phyloP scores from a whole-genome alignment of 2,797 vertebrate genomes.

The Semotilus atromaculatus region DNA sequence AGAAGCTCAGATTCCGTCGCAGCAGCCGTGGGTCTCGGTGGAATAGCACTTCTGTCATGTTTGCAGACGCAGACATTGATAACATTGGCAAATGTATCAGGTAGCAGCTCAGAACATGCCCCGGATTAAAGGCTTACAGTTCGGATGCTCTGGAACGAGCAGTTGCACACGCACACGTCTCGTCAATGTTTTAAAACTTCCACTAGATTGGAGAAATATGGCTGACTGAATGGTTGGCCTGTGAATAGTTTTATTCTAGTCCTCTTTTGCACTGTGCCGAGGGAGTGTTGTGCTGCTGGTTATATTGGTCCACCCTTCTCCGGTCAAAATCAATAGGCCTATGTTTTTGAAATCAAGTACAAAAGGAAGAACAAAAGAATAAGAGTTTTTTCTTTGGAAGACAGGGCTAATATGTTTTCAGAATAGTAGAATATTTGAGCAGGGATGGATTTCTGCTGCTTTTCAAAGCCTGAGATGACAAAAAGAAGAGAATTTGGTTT shows the following conservation, averaged over 20 bases:
- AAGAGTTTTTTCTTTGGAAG: background rate
- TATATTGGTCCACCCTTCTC: background rate
- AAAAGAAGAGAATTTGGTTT: background rate
- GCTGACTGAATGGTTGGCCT: background rate
- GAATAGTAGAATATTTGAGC: background rate
- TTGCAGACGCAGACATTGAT: slow-evolving; percentile 47
- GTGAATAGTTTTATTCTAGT: background rate
- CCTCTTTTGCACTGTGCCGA: background rate
- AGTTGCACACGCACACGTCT: slow-evolving; percentile 2
- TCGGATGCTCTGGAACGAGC: slow-evolving; percentile 56
- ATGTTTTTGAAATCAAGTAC: slow-evolving; percentile 39
- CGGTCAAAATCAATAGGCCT: slow-evolving; percentile 29
- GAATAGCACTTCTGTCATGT: slow-evolving; percentile 52
- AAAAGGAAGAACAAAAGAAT: slow-evolving; percentile 17
- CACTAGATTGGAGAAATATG: slow-evolving; percentile 4
- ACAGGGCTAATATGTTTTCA: background rate
- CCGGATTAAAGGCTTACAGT: slow-evolving; percentile 75
- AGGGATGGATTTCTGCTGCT: slow-evolving; percentile 24
- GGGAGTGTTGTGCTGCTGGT: background rate
- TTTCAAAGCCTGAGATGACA: background rate
- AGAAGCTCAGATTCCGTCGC: slow-evolving; percentile 19
- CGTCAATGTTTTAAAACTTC: slow-evolving; percentile 12
- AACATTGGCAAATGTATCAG: slow-evolving; percentile 72
- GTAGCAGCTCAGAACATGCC: slow-evolving; percentile 69
- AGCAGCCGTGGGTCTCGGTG: slow-evolving; percentile 33